Evolutionary conservation across 2,797 vertebrate genomes (phyloP).

Genomic region (Thunnus albacares): DNA sequence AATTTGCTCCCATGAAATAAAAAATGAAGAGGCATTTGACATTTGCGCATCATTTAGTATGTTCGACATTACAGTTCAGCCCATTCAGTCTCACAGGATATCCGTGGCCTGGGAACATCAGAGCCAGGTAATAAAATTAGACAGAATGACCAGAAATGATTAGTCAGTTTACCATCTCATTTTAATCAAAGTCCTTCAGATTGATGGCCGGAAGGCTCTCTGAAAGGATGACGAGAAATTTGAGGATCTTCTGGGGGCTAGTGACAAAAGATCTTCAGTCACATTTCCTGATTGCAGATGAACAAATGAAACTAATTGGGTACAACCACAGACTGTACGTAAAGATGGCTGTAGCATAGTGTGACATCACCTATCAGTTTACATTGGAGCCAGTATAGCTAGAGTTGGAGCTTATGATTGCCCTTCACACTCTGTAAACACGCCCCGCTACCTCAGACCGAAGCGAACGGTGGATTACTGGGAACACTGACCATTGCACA

Average conservation of each 20-base stretch:
- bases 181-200: slow-evolving; percentile 35
- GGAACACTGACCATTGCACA: no score
- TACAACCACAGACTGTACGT: no score
- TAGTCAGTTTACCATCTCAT: slow-evolving; percentile 32
- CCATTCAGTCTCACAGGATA: slow-evolving; percentile 26
- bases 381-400: no score
- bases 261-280: slow-evolving; percentile 36
- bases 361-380: no score
- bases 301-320: slow-evolving; percentile 19
- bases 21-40: background rate
- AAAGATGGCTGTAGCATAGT: no score
- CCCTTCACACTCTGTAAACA: no score
- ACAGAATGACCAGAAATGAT: slow-evolving; percentile 35
- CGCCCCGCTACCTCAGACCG: no score
- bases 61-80: slow-evolving; percentile 3
- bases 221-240: slow-evolving; percentile 31
- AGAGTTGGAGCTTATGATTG: no score
- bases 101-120: slow-evolving; percentile 1
- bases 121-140: slow-evolving; percentile 43
- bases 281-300: slow-evolving; percentile 36
- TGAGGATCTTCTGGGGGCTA: slow-evolving; percentile 17
- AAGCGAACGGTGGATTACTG: no score
- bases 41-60: background rate
- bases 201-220: slow-evolving; percentile 21
- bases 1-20: background rate